Conservation (phyloP, 64 coral and sea anemone species). For the Catalaphyllia jardinei region DNA sequence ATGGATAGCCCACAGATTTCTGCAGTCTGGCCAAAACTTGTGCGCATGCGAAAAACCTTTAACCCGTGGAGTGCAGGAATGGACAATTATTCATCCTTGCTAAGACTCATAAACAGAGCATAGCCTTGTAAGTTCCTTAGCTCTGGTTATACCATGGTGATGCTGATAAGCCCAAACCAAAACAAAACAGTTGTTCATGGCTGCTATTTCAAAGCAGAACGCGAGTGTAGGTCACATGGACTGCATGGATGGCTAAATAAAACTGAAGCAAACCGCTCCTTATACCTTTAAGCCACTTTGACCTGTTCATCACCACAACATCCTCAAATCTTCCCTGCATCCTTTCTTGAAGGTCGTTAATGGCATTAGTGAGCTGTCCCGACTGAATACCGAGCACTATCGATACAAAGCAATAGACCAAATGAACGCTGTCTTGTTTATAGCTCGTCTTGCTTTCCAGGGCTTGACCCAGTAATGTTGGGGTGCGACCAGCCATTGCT, state of each 20-base stretch:
- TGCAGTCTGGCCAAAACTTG: no score
- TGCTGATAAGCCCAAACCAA: no score
- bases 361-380: conserved; percentile 57
- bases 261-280: conserved; percentile 30
- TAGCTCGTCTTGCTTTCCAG: conserved; percentile 53
- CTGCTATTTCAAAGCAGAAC: no score
- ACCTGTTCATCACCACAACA: conserved; percentile 52
- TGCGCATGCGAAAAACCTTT: no score
- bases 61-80: no score
- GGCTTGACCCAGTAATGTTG: conserved; percentile 75
- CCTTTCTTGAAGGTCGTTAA: conserved; percentile 51
- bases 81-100: no score
- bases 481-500: conserved; percentile 20
- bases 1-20: no score
- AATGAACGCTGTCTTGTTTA: conserved; percentile 35
- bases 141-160: no score
- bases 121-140: no score
- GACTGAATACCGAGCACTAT: conserved; percentile 88
- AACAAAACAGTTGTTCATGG: no score
- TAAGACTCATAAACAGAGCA: no score
- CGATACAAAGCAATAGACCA: conserved; percentile 89
- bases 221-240: no score
- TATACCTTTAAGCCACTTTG: conserved; percentile 60
- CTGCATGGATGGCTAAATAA: neutral
- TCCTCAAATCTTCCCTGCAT: conserved; percentile 43